Percentiles rank a stretch among this genome's conserved stretches.
These are phyloP conservation scores for Leucosticte australis DNA, from an alignment of 2,113 vertebrate species.

Conservation along the genomic window DNA sequence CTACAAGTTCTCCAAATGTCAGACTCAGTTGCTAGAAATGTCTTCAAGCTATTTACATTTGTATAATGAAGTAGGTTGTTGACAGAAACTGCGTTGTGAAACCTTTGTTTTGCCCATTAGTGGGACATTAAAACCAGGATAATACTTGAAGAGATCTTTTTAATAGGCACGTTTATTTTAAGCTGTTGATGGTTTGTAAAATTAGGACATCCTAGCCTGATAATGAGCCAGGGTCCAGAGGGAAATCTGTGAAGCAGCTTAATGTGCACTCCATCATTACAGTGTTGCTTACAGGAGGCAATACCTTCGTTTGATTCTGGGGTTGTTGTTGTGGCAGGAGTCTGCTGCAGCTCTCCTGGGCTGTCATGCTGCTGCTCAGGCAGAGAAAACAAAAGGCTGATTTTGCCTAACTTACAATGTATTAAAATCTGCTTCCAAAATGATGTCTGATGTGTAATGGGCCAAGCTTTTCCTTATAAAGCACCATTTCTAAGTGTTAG, in stretches of 20 bases:
- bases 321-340: background rate
- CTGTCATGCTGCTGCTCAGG: background rate
- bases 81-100: background rate
- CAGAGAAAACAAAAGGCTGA: background rate
- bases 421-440: background rate
- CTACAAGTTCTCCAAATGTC: slow-evolving; percentile 45
- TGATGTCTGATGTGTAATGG: background rate
- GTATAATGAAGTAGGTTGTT: background rate
- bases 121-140: background rate
- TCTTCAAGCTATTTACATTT: background rate
- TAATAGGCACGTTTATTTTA: background rate
- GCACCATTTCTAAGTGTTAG: background rate
- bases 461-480: background rate
- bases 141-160: background rate
- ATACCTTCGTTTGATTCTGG: background rate
- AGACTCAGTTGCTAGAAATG: background rate
- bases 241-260: background rate
- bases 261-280: background rate
- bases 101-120: background rate
- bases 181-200: background rate
- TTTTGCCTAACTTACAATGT: background rate
- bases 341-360: background rate
- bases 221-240: background rate
- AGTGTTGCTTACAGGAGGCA: background rate
- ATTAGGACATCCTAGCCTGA: background rate